phyloP scores from a whole-genome alignment of 2,113 vertebrate genomes.

The Ctenodactylus gundi region DNA sequence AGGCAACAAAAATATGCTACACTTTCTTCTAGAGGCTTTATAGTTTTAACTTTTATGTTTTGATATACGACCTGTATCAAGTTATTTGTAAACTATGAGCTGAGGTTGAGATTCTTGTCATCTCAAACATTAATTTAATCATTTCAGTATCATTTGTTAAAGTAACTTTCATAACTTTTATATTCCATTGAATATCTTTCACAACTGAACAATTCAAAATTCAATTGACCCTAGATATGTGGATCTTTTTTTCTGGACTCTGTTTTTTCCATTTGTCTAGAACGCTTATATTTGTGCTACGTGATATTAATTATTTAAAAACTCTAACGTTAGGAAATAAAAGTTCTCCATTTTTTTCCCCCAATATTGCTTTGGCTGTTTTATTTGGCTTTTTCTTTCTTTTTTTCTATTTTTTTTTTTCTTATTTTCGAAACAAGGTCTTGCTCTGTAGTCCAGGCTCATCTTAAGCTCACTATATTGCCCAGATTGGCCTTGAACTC shows the following conservation, averaged over 20 bases:
- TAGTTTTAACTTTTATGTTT: neutral
- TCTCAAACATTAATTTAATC: neutral
- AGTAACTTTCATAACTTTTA: neutral
- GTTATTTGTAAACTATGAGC: neutral
- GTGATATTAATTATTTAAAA: neutral
- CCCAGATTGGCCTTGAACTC: no score
- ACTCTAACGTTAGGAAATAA: neutral
- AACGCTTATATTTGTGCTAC: neutral
- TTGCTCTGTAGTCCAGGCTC: no score
- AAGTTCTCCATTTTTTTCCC: no score
- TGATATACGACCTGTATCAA: neutral
- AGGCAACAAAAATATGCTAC: neutral
- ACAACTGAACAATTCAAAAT: neutral
- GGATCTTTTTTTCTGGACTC: neutral
- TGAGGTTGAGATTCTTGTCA: neutral
- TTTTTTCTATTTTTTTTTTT: no score
- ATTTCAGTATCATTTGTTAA: neutral
- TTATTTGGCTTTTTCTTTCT: no score
- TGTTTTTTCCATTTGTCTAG: neutral
- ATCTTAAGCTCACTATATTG: no score
- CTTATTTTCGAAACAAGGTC: no score
- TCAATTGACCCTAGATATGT: neutral
- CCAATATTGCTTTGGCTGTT: no score
- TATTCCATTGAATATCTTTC: neutral
- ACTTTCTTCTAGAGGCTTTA: neutral